Conservation (phyloP, 2,113 vertebrate species). For the Campylorhamphus procurvoides region DNA sequence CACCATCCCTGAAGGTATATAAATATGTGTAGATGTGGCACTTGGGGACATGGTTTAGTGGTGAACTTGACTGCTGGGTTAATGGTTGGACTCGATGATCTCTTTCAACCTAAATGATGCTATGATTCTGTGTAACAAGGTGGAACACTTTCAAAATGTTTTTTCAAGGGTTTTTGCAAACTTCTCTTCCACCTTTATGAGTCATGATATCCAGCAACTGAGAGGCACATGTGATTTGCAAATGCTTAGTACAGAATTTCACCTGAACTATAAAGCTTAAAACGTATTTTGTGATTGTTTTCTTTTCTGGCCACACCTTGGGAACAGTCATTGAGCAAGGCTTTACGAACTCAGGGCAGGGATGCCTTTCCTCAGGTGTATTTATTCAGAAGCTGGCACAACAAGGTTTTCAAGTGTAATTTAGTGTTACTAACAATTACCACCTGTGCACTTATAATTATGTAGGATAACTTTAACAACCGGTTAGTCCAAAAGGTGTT, state of each 20-base stretch:
- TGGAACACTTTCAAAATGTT: background rate
- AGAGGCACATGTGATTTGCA: background rate
- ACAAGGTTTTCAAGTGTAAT: conserved; percentile 32
- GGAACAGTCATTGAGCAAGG: background rate
- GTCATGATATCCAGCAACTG: background rate
- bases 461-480: background rate
- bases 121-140: background rate
- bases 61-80: background rate
- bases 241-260: background rate
- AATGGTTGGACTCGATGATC: background rate
- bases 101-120: background rate
- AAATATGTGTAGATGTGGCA: background rate
- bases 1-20: background rate
- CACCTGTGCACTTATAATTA: background rate
- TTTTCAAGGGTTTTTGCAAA: background rate
- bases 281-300: background rate
- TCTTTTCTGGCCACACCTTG: background rate
- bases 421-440: conserved; percentile 21
- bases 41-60: background rate
- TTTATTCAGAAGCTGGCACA: conserved; percentile 14
- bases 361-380: background rate
- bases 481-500: background rate
- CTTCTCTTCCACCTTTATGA: background rate
- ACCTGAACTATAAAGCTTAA: background rate
- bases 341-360: background rate